These are phyloP conservation scores for Monarcha castaneiventris DNA, from an alignment of 2,113 vertebrate species.

Conservation along the genomic window DNA sequence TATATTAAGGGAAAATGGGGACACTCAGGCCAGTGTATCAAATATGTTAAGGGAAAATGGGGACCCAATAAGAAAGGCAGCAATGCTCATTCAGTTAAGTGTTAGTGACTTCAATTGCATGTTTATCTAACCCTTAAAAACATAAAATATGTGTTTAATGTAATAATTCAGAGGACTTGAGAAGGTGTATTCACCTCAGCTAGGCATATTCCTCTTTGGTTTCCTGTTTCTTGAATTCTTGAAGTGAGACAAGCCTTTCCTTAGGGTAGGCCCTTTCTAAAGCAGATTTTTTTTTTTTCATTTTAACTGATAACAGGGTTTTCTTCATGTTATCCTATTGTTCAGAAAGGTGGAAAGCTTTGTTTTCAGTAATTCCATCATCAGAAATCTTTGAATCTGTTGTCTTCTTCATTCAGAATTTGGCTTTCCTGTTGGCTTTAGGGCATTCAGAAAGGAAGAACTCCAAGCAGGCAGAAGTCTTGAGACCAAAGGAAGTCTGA, in stretches of 20 bases:
- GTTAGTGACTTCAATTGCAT: background rate
- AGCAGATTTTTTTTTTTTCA: background rate
- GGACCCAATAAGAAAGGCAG: background rate
- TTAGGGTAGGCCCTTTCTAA: background rate
- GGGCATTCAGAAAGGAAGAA: background rate
- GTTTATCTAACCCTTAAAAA: background rate
- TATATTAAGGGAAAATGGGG: background rate
- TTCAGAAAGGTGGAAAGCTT: background rate
- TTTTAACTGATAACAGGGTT: background rate
- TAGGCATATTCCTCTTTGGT: background rate
- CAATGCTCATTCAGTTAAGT: background rate
- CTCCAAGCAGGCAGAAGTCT: background rate
- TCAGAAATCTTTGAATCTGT: background rate
- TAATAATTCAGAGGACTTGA: background rate
- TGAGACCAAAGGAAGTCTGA: background rate
- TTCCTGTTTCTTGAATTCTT: background rate
- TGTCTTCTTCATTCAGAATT: background rate
- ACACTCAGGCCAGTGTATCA: background rate
- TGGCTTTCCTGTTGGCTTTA: background rate
- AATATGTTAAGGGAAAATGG: background rate
- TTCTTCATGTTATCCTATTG: background rate
- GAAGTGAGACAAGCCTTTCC: background rate
- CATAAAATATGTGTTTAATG: background rate
- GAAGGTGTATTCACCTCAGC: background rate
- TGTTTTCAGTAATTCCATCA: background rate